Base-by-base conservation (phyloP, 2,113 vertebrate genomes). In the Passer domesticus region DNA sequence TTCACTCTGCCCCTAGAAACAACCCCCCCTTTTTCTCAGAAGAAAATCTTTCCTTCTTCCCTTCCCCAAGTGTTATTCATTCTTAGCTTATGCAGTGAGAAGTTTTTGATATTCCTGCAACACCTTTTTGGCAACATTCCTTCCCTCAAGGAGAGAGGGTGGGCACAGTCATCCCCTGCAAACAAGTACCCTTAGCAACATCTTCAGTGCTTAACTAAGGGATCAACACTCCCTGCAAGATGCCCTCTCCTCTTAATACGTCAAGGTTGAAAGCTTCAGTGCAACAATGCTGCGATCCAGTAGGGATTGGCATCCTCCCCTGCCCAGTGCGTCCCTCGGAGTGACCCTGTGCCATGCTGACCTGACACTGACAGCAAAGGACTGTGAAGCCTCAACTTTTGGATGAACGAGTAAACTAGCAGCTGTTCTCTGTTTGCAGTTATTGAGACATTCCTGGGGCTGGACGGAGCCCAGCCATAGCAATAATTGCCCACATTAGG, bases 271-370 rank as follows among this genome's bases (percentile, higher is more conserved):
- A 62, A 44, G 12, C 28, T 70, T 67, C 56, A 74, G 50, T 39
- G 55, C 70, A 75, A 4, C 39, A 70, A 6, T 23, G 31, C 16
- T 20, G 28, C 44, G 55, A 35, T 41, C 58, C 60, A 49, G 6
- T 12, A 5, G 14, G 44, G 52, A 50, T 8, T 50, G 21, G 17
- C 73, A 44, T 37, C 63, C 33, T 68, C 1, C 0, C n/a, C 50
- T 56, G 27, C 22, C 35, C 64, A 14, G 16, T 0, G 11, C 13
- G n/a, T 55, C 58, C 41, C 46, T 55, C 24, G 0, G 0, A 24
- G 60, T 46, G 33, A 87, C 79, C 31, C 35, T 67, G 56, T 13
- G 5, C 46, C 0, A 0, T 1, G 0, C 43, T 78, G 50, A 15
- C 43, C 69, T 66, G 55, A 27, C 50, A 15, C 22, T 41, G 68